phyloP scores from a whole-genome alignment of 92 coral and sea anemone genomes.

The Micromussa lordhowensis region DNA sequence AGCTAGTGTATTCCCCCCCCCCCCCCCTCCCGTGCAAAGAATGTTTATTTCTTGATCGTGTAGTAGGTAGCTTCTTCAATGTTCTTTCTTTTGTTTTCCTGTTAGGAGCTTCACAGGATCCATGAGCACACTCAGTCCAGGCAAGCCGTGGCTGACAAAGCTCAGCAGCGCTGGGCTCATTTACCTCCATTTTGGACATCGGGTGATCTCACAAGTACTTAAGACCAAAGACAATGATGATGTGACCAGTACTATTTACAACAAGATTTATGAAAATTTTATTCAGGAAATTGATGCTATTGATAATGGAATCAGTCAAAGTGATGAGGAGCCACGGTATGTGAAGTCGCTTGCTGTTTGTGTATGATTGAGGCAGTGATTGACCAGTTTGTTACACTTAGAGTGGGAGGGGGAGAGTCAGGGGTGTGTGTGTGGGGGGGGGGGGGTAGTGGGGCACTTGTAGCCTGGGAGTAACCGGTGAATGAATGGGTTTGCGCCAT shows the following conservation, averaged over 20 bases:
- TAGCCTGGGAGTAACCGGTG: no score
- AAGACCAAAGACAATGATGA: conserved; percentile 69
- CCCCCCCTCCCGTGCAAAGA: neutral
- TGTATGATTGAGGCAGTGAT: neutral
- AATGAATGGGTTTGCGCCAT: no score
- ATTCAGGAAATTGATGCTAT: conserved; percentile 98
- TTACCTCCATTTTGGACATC: conserved; percentile 90
- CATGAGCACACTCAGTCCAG: conserved; percentile 77
- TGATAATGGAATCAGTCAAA: conserved; percentile 90
- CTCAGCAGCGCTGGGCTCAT: conserved; percentile 99
- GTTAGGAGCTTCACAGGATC: conserved; percentile 86
- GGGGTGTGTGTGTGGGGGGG: no score
- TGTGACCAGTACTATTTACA: conserved; percentile 77
- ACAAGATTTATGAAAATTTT: conserved; percentile 86
- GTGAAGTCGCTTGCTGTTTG: neutral
- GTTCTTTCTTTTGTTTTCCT: conserved; percentile 1
- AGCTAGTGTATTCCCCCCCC: no score
- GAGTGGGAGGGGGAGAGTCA: no score
- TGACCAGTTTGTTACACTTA: neutral
- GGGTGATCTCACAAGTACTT: conserved; percentile 71
- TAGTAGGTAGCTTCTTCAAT: neutral
- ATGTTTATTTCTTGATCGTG: neutral
- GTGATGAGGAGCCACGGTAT: conserved; percentile 84
- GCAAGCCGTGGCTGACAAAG: conserved; percentile 81
- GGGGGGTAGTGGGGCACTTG: no score